Percentiles rank a stretch among this genome's conserved stretches.
These are phyloP conservation scores for Tychaedon coryphoeus DNA, from an alignment of 2,113 vertebrate genomes.

Conservation along the genomic window DNA sequence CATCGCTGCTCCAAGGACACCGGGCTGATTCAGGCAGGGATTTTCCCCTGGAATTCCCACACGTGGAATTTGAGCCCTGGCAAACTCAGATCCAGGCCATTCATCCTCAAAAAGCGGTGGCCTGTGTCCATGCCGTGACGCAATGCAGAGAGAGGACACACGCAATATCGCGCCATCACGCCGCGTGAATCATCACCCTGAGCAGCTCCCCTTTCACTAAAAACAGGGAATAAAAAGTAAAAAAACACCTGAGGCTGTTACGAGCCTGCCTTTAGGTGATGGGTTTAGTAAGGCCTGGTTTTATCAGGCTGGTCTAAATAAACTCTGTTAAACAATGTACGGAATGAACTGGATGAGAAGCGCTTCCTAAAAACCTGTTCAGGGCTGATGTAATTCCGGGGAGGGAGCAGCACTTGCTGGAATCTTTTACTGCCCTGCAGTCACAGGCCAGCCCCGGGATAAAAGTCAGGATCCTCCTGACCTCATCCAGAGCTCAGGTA, in stretches of 20 bases:
- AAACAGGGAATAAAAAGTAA: rapidly evolving
- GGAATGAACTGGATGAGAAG: neutral
- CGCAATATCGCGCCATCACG: rapidly evolving
- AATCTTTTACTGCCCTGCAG: rapidly evolving
- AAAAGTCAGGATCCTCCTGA: neutral
- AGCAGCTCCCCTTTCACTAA: rapidly evolving
- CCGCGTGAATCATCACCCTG: neutral
- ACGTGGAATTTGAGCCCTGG: neutral
- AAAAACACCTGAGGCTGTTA: neutral
- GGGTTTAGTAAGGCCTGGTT: neutral
- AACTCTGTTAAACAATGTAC: rapidly evolving
- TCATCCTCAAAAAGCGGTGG: neutral
- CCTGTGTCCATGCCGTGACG: neutral
- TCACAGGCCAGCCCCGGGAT: neutral
- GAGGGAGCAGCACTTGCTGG: rapidly evolving
- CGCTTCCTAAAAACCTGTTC: neutral
- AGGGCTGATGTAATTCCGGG: rapidly evolving
- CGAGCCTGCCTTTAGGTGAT: rapidly evolving
- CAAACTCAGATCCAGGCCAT: rapidly evolving
- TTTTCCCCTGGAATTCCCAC: rapidly evolving
- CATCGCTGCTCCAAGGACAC: neutral
- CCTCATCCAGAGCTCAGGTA: neutral
- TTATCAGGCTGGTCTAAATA: neutral
- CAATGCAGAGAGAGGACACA: neutral
- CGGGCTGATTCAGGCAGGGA: rapidly evolving